Evolutionary conservation across 2,113 vertebrate species (phyloP).

Genomic region (Theristicus caerulescens): DNA sequence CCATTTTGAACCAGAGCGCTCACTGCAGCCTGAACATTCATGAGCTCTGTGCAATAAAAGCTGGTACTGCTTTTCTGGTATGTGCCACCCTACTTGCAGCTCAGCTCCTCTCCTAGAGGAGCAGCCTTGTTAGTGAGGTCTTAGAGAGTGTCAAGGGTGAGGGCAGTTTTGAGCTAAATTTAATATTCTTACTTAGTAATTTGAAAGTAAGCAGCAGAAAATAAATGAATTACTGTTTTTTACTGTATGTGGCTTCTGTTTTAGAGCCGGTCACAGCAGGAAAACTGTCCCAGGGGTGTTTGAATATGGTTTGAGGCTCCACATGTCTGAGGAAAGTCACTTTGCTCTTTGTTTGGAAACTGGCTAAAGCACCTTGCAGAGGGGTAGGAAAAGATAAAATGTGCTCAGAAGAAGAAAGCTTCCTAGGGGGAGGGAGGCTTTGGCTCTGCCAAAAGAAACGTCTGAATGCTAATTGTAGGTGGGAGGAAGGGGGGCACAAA

Average conservation of each 20-base stretch:
- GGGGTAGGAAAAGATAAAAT: constrained; percentile 32
- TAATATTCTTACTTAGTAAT: not conserved
- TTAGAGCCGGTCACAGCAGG: not conserved
- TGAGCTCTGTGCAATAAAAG: not conserved
- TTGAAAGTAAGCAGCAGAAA: constrained; percentile 10
- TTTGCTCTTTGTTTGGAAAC: constrained; percentile 53
- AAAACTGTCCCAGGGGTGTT: not conserved
- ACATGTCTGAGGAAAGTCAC: constrained; percentile 42
- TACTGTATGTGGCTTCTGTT: not conserved
- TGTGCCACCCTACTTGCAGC: not conserved
- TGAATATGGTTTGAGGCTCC: constrained; percentile 4
- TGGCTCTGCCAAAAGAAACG: not conserved
- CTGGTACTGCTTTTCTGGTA: not conserved
- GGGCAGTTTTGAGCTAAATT: constrained; percentile 8
- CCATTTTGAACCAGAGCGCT: not conserved
- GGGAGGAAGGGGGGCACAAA: constrained; percentile 2
- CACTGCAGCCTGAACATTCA: not conserved
- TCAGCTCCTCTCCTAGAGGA: not conserved
- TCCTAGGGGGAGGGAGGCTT: constrained; percentile 35
- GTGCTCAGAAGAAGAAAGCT: constrained; percentile 43
- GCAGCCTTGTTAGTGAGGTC: not conserved
- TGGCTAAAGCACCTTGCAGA: constrained; percentile 56
- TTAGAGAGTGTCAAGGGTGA: not conserved
- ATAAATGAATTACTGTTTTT: not conserved
- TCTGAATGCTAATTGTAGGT: constrained; percentile 65